A percentile compares a stretch with the other conserved stretches of the same genome.
Conservation (phyloP, 2,113 vertebrate genomes). For the Aphelocoma coerulescens region DNA sequence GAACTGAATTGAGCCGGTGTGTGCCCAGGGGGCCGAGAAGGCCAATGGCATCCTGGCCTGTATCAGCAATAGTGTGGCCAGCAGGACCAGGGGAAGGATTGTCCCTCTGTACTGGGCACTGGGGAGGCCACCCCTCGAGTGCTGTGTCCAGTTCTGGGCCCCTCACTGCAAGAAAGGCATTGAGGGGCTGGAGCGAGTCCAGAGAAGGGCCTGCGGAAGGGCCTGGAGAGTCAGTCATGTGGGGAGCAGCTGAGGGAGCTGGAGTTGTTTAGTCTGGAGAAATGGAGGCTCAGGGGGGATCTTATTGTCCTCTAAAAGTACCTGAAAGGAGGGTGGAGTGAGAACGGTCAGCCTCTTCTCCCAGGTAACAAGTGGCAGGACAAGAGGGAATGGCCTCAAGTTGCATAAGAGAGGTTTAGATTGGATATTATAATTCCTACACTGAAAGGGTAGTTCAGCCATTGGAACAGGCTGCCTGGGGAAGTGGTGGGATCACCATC, state of each 20-base stretch:
- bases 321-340: background rate
- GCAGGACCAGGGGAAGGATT: background rate
- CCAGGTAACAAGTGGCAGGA: background rate
- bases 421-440: background rate
- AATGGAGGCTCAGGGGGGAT: background rate
- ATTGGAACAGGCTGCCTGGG: background rate
- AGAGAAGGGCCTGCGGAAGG: background rate
- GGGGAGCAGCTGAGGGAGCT: background rate
- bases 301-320: background rate
- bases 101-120: rapidly evolving
- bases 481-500: background rate
- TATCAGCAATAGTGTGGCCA: background rate
- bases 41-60: background rate
- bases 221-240: background rate
- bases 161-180: background rate
- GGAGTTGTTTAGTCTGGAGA: background rate
- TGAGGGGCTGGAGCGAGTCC: background rate
- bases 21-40: background rate
- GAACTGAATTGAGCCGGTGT: background rate
- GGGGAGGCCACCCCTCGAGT: background rate
- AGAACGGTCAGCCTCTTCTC: background rate
- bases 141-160: background rate
- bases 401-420: background rate
- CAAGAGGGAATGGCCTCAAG: background rate
- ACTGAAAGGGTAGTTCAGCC: background rate